A percentile compares a stretch with the other conserved stretches of the same genome.
phyloP scores from a whole-genome alignment of 2,888 invertebrate genomes.

The Macropis europaea region DNA sequence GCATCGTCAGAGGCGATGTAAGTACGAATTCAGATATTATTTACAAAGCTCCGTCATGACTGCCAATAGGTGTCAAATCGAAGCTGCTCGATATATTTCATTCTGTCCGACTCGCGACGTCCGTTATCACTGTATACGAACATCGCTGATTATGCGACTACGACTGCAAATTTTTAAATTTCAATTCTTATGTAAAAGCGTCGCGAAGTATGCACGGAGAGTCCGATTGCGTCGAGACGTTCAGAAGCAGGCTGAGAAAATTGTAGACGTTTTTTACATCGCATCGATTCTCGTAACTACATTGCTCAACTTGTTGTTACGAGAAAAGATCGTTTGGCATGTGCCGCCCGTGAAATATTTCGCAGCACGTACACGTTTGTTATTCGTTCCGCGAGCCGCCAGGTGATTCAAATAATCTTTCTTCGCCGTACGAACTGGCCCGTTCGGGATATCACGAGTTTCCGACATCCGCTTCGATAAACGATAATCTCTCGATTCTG shows the following conservation, averaged over 20 bases:
- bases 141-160: not conserved
- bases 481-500: not conserved
- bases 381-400: not conserved
- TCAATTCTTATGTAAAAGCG: not conserved
- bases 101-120: not conserved
- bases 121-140: not conserved
- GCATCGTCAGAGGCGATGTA: constrained; percentile 72
- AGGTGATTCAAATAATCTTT: not conserved
- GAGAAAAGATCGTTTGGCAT: not conserved
- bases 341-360: not conserved
- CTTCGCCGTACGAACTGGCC: constrained; percentile 10
- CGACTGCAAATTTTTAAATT: not conserved
- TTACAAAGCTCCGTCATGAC: not conserved
- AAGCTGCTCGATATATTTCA: not conserved
- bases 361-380: not conserved
- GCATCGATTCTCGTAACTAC: not conserved
- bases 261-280: not conserved
- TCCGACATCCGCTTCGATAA: not conserved
- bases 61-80: not conserved
- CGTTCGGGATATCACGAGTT: constrained; percentile 29
- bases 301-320: not conserved
- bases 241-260: no score
- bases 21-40: constrained; percentile 46
- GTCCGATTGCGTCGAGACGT: no score
- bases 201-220: no score